phyloP scores from a whole-genome alignment of 2,113 vertebrate genomes.

The Rissa tridactyla region DNA sequence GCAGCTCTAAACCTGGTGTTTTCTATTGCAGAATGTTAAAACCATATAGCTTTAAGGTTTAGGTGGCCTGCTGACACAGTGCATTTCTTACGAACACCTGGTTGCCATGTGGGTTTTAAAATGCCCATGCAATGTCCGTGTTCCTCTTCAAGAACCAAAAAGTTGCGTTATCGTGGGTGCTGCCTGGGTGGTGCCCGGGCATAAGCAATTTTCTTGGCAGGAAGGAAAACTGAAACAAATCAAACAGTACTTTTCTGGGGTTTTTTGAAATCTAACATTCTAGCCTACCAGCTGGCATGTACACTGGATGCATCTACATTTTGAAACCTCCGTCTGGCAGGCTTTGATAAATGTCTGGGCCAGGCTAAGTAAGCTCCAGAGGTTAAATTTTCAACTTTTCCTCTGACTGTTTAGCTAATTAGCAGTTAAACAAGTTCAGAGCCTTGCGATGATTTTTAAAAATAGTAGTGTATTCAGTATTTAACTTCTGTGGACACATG shows the following conservation, averaged over 20 bases:
- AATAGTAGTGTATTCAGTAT: background rate
- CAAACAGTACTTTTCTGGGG: rapidly evolving
- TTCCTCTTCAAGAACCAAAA: background rate
- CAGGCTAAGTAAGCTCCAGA: background rate
- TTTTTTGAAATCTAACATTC: background rate
- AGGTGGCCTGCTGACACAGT: background rate
- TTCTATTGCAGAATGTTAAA: background rate
- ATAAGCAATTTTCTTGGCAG: background rate
- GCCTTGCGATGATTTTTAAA: background rate
- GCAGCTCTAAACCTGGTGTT: background rate
- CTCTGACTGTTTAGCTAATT: background rate
- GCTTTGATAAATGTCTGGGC: background rate
- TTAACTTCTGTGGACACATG: background rate
- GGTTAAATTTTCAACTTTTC: background rate
- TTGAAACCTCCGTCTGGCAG: background rate
- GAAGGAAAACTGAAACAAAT: slow-evolving; percentile 13
- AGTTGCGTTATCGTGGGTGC: background rate
- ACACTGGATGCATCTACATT: background rate
- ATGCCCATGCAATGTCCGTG: background rate
- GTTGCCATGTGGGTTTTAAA: background rate
- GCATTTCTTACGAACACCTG: background rate
- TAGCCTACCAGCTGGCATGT: rapidly evolving
- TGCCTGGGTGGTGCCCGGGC: background rate
- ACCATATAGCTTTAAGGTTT: background rate
- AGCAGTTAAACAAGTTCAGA: background rate